Evolutionary conservation across 2,797 vertebrate genomes (phyloP).

Genomic region (Rhinophrynus dorsalis): DNA sequence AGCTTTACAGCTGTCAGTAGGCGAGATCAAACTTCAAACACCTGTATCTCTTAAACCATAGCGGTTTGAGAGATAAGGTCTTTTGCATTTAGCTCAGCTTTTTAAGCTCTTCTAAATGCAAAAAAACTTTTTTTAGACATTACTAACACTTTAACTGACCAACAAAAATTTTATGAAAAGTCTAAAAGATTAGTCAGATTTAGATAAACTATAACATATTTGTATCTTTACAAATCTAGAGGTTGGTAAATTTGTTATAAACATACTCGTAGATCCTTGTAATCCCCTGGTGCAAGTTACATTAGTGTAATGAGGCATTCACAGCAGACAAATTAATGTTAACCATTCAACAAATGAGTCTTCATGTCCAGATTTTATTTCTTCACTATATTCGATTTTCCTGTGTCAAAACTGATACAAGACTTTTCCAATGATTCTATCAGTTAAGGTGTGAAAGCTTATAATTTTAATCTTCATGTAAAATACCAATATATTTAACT

Average conservation of each 20-base stretch:
- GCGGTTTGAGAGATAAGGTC: too few relatives aligned
- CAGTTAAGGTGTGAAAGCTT: constrained; percentile 8
- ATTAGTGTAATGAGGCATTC: constrained; percentile 45
- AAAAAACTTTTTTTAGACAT: too few relatives aligned
- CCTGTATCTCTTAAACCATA: too few relatives aligned
- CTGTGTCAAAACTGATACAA: constrained; percentile 36
- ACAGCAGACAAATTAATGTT: constrained; percentile 47
- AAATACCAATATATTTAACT: constrained; percentile 41
- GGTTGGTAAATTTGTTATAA: constrained; percentile 45
- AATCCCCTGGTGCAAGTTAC: constrained; percentile 39
- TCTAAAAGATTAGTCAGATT: constrained; percentile 16
- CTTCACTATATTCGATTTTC: constrained; percentile 34
- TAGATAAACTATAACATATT: constrained; percentile 40
- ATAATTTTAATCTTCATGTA: constrained; percentile 42
- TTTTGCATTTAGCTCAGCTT: too few relatives aligned
- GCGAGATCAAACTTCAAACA: too few relatives aligned
- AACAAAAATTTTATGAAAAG: constrained; percentile 9
- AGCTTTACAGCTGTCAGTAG: too few relatives aligned
- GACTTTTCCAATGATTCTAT: constrained; percentile 16
- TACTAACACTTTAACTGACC: background rate
- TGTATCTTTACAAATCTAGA: constrained; percentile 33
- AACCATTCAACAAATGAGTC: constrained; percentile 46
- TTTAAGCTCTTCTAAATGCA: too few relatives aligned
- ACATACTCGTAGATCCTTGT: constrained; percentile 47
- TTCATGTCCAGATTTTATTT: constrained; percentile 5